Percentiles rank a stretch among this genome's conserved stretches.
phyloP scores from a whole-genome alignment of 1,140 invertebrate species.

The Periplaneta americana region DNA sequence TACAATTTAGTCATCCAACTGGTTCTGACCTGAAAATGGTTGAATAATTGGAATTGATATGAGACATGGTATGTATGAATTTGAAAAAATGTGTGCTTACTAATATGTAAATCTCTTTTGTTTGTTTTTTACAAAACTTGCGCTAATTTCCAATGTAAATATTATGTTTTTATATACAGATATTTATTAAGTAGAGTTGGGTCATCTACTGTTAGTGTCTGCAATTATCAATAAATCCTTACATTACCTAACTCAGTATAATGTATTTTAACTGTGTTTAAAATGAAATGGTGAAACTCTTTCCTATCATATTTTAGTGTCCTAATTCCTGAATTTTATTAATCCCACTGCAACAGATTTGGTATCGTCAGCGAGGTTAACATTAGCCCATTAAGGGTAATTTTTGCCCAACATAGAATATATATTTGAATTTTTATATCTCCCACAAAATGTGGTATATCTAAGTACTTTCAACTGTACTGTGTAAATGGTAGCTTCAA shows the following conservation, averaged over 20 bases:
- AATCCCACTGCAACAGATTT: no score
- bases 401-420: no score
- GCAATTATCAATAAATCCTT: constrained; percentile 1
- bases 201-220: constrained; percentile 18
- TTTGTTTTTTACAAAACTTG: constrained; percentile 17
- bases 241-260: neutral
- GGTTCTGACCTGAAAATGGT: neutral
- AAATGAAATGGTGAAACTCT: neutral
- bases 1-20: neutral
- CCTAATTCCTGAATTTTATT: neutral
- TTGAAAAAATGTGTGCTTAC: constrained; percentile 18
- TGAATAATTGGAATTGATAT: neutral
- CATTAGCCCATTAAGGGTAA: no score
- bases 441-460: no score
- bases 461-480: no score
- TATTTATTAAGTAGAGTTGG: constrained; percentile 22
- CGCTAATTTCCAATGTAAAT: constrained; percentile 20
- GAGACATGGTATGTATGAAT: constrained; percentile 5
- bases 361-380: no score
- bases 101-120: constrained; percentile 18
- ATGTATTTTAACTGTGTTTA: neutral
- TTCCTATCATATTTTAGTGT: neutral
- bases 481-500: no score
- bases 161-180: constrained; percentile 23
- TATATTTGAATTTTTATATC: no score